phyloP scores from a whole-genome alignment of 2,113 vertebrate genomes.

The Hyperoodon ampullatus region DNA sequence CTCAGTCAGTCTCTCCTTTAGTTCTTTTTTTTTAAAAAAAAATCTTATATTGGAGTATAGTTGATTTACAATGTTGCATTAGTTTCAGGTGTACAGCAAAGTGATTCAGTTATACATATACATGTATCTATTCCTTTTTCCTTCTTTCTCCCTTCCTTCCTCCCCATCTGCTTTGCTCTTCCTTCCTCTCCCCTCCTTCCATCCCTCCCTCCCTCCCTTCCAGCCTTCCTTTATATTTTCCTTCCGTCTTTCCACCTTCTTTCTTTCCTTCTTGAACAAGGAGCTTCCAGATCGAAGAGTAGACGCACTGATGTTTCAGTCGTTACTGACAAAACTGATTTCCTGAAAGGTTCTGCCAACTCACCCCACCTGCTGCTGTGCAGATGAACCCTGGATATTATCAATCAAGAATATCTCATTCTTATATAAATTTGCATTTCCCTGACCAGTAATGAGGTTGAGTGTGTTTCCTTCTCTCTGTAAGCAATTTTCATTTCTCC shows the following conservation, averaged over 20 bases:
- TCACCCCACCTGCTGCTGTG: fast-evolving
- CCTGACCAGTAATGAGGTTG: background rate
- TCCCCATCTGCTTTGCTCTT: background rate
- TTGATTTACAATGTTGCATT: too few species aligned
- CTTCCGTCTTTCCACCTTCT: background rate
- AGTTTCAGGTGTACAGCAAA: too few species aligned
- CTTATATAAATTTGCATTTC: background rate
- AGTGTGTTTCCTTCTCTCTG: background rate
- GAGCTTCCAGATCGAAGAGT: background rate
- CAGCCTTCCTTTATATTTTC: background rate
- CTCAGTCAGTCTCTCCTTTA: background rate
- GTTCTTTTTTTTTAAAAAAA: too few species aligned
- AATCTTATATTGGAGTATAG: too few species aligned
- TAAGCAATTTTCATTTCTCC: background rate
- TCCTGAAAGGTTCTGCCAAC: background rate
- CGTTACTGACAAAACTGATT: background rate
- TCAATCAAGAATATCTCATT: background rate
- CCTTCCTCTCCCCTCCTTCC: background rate
- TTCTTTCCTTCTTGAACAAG: background rate
- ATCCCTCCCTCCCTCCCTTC: too few species aligned
- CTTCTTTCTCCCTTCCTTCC: background rate
- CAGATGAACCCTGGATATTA: background rate
- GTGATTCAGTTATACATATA: too few species aligned
- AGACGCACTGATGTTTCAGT: background rate
- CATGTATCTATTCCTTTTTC: too few species aligned